Base-by-base conservation (phyloP, 2,888 invertebrate genomes). In the Deilephila elpenor region DNA sequence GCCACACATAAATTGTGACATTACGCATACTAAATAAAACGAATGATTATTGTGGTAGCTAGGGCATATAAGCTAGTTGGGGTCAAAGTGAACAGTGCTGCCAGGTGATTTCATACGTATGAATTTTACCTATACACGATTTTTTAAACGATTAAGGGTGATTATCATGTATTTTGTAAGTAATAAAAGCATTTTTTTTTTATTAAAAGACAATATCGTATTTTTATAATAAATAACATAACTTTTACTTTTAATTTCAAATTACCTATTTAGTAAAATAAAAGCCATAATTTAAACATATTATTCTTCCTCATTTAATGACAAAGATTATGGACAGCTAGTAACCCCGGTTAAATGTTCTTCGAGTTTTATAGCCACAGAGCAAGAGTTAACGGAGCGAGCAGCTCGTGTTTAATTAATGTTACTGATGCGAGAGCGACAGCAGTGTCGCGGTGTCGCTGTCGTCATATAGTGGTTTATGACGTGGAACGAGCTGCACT, bases 1-100 rank as follows among this genome's bases (percentile, higher is more conserved):
- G n/a, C n/a, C 14, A 64, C 64, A 20, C 64, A 64, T 64, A 64
- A n/a, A 64, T 64, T 64, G 14, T 37, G 20, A 34, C 73, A 71
- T 74, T 75, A 70, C 67, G 74, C 67, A 71, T 72, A 64, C 51
- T 71, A 76, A 78, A 77, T 76, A 73, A 76, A 75, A 77, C 76
- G 74, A 79, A 77, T 73, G 75, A 74, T 78, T 74, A 80, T 77
- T 70, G 73, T 70, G 70, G 75, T 67, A 67, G 75, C 73, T 67
- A 61, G 34, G 62, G 34, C 25, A 25, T 25, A 56, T 17, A 71
- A 56, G 64, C 51, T 37, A 74, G 73, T 74, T 44, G 64, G 20
- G 64, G 44, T 64, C 64, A 14, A 3, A 62, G 44, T 20, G 34
- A 17, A 37, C 62, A 44, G 20, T 64, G 64, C 20, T 64, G 44